These are phyloP conservation scores for Gorsachius goisagi DNA, from an alignment of 2,113 vertebrate genomes.

Conservation along the genomic window DNA sequence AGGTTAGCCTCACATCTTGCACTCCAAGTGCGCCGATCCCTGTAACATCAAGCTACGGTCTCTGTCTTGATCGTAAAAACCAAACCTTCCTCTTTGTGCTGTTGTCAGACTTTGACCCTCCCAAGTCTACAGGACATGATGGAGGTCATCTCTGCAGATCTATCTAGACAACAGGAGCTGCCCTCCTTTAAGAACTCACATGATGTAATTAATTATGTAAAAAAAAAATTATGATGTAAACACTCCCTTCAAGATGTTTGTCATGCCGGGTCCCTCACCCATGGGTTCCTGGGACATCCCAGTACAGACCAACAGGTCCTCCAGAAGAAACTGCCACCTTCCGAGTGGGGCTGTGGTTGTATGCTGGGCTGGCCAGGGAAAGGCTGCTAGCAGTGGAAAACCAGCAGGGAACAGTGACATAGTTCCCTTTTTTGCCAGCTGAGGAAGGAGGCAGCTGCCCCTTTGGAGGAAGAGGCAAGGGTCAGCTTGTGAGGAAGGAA, in stretches of 20 bases:
- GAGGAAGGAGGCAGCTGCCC: background rate
- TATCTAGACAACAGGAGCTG: background rate
- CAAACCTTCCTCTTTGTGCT: background rate
- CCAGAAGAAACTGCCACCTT: background rate
- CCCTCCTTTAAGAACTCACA: background rate
- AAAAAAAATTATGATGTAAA: background rate
- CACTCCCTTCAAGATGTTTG: background rate
- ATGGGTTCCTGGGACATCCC: background rate
- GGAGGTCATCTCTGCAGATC: background rate
- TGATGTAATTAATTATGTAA: background rate
- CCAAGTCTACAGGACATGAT: background rate
- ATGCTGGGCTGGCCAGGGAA: background rate
- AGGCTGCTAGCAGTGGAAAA: background rate
- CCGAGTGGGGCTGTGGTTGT: background rate
- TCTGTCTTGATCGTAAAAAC: background rate
- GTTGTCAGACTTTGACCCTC: background rate
- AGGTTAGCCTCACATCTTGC: background rate
- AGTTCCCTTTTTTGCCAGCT: background rate
- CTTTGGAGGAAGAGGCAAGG: background rate
- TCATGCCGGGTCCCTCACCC: background rate
- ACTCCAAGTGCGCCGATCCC: background rate
- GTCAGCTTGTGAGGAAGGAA: background rate
- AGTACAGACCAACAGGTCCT: background rate
- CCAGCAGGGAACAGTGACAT: background rate
- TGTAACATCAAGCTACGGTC: background rate